Percentiles rank a stretch among this genome's conserved stretches.
Conservation (phyloP, 2,888 invertebrate genomes). For the Corythucha ciliata region DNA sequence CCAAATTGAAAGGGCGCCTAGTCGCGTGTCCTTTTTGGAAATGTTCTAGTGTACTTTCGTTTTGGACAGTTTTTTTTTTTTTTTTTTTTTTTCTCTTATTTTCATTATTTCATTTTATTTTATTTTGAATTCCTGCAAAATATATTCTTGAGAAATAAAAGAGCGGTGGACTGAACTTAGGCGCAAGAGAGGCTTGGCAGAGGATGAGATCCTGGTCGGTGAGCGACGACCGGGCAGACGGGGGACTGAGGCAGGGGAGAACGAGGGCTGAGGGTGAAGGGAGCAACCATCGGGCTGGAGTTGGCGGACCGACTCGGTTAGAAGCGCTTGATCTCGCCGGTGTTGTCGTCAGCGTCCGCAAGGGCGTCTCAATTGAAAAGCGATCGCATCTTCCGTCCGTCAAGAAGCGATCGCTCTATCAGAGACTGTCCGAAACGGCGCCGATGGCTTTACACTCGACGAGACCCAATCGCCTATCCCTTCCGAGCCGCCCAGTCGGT, state of each 20-base stretch:
- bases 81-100: background rate
- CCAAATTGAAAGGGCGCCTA: too few relatives aligned
- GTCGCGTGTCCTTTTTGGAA: too few relatives aligned
- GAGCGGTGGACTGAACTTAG: conserved; percentile 19
- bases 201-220: conserved; percentile 20
- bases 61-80: background rate
- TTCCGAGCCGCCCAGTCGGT: too few relatives aligned
- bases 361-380: too few relatives aligned
- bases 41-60: background rate
- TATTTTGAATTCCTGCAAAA: too few relatives aligned
- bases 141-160: too few relatives aligned
- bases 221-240: conserved; percentile 15
- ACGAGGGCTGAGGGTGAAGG: conserved; percentile 9
- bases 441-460: too few relatives aligned
- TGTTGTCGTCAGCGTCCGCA: too few relatives aligned
- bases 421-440: too few relatives aligned
- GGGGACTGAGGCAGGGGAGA: conserved; percentile 16
- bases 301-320: conserved; percentile 18
- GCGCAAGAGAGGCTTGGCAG: conserved; percentile 19
- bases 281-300: conserved; percentile 31
- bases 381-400: too few relatives aligned
- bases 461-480: conserved; percentile 17
- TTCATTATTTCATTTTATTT: too few relatives aligned
- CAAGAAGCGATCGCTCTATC: too few relatives aligned
- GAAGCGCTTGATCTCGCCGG: conserved; percentile 24